Conservation (phyloP, 1,140 invertebrate species). For the Lordiphosa clarofinis region DNA sequence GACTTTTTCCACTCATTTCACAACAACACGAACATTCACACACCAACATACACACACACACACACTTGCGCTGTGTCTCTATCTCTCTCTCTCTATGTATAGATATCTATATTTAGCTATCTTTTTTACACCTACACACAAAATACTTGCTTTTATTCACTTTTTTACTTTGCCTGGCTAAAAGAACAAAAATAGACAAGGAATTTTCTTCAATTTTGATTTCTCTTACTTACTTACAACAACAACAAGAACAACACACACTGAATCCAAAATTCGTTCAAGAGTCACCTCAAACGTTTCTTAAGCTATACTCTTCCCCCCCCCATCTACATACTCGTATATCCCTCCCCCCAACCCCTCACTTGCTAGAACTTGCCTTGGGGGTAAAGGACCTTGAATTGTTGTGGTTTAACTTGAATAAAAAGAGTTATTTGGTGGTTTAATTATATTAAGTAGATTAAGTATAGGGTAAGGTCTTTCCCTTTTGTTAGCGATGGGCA, state of each 20-base stretch:
- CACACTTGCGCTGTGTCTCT: constrained; percentile 43
- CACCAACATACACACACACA: constrained; percentile 22
- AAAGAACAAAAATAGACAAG: constrained; percentile 32
- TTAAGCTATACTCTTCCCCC: constrained; percentile 12
- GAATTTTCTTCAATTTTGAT: constrained; percentile 82
- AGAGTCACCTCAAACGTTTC: constrained; percentile 35
- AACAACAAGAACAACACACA: constrained; percentile 25
- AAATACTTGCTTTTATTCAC: constrained; percentile 52
- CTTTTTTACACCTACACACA: constrained; percentile 29
- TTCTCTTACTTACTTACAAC: constrained; percentile 15
- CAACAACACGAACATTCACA: constrained; percentile 47
- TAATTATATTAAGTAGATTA: too few relatives aligned
- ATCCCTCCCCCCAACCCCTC: too few relatives aligned
- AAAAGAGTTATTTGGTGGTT: too few relatives aligned
- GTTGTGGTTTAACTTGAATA: too few relatives aligned
- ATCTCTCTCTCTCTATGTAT: constrained; percentile 30
- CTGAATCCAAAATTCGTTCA: constrained; percentile 20
- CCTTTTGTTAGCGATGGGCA: too few relatives aligned
- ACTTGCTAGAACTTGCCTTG: too few relatives aligned
- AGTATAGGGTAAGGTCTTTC: too few relatives aligned
- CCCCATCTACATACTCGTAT: background rate
- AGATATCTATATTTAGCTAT: constrained; percentile 32
- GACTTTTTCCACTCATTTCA: constrained; percentile 75
- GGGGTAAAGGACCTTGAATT: too few relatives aligned
- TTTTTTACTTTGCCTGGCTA: constrained; percentile 50